phyloP scores from a whole-genome alignment of 2,888 invertebrate species.

The Nineta flava region DNA sequence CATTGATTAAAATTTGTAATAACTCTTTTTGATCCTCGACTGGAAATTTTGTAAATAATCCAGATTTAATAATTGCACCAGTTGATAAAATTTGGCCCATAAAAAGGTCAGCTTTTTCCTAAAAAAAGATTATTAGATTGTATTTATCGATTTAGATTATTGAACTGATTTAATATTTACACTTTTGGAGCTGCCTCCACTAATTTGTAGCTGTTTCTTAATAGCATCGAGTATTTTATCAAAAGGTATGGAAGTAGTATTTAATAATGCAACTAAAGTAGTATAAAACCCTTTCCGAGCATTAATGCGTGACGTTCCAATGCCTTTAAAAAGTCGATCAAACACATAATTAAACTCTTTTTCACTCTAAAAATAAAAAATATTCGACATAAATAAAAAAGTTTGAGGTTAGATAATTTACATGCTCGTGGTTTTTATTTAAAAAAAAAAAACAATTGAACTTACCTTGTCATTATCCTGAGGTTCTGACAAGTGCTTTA shows the following conservation, averaged over 20 bases:
- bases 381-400: conserved; percentile 15
- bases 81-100: conserved; percentile 55
- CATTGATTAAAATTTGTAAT: conserved; percentile 29
- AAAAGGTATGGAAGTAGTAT: conserved; percentile 30
- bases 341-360: conserved; percentile 50
- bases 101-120: conserved; percentile 61
- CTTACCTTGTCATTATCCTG: conserved; percentile 24
- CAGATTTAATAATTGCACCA: conserved; percentile 52
- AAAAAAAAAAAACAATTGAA: conserved; percentile 11
- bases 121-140: conserved; percentile 11
- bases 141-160: no score
- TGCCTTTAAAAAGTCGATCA: conserved; percentile 50
- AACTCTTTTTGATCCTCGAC: conserved; percentile 33
- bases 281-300: conserved; percentile 54
- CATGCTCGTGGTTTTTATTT: conserved; percentile 15
- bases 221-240: conserved; percentile 38
- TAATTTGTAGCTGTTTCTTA: conserved; percentile 46
- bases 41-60: conserved; percentile 33
- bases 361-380: conserved; percentile 30
- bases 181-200: conserved; percentile 44
- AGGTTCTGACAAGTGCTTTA: conserved; percentile 26
- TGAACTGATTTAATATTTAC: conserved; percentile 23
- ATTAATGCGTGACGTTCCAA: conserved; percentile 47
- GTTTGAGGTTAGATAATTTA: conserved; percentile 30
- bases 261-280: conserved; percentile 44